Evolutionary conservation across 1,140 invertebrate genomes (phyloP).

Genomic region (Drosophila sturtevanti): DNA sequence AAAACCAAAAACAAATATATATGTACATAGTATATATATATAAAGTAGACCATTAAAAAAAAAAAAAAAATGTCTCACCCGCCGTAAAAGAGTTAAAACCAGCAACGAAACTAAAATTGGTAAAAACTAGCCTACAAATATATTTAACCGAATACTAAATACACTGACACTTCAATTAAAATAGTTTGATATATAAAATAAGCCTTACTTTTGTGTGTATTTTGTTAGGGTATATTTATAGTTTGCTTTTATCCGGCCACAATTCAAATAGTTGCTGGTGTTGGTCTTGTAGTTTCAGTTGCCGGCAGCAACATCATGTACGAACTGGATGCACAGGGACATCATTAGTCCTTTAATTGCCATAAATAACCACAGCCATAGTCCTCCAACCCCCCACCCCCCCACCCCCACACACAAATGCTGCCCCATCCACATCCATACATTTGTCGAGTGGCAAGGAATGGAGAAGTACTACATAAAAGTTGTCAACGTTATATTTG

Average conservation of each 20-base stretch:
- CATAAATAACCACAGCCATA: conserved; percentile 75
- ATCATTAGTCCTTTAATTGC: conserved; percentile 81
- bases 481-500: conserved; percentile 78
- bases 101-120: background rate
- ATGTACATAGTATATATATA: conserved; percentile 19
- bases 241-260: conserved; percentile 13
- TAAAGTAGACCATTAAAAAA: background rate
- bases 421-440: background rate
- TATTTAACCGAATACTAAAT: background rate
- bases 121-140: background rate
- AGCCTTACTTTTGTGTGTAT: too few species aligned
- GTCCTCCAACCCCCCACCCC: too few species aligned
- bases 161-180: background rate
- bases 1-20: conserved; percentile 19
- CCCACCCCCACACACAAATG: too few species aligned
- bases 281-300: conserved; percentile 22
- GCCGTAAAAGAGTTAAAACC: background rate
- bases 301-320: conserved; percentile 48
- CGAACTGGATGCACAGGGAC: conserved; percentile 64
- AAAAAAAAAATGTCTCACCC: background rate
- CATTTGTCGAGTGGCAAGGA: conserved; percentile 10
- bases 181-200: too few species aligned
- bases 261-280: conserved; percentile 37
- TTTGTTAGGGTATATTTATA: conserved; percentile 32
- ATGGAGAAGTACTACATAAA: conserved; percentile 44